phyloP scores from a whole-genome alignment of 2,113 vertebrate species.

The Bettongia penicillata region DNA sequence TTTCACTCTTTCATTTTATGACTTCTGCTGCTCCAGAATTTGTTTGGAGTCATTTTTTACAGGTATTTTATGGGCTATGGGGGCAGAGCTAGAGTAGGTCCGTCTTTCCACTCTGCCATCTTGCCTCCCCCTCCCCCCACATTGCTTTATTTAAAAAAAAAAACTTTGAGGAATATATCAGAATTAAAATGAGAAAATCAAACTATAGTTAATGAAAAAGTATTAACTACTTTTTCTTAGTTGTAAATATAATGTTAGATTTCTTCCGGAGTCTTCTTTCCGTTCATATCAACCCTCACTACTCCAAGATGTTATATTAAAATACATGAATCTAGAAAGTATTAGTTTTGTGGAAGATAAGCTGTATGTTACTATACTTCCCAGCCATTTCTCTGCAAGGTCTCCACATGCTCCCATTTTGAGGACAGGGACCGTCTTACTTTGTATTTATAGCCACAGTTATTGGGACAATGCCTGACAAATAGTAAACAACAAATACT shows the following conservation, averaged over 20 bases:
- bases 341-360: neutral
- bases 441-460: neutral
- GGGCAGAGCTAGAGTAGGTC: too few species aligned
- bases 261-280: neutral
- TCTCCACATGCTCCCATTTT: neutral
- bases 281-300: neutral
- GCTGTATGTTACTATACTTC: neutral
- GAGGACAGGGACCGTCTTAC: neutral
- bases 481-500: neutral
- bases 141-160: neutral
- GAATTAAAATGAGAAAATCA: neutral
- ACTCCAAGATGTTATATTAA: neutral
- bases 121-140: too few species aligned
- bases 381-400: neutral
- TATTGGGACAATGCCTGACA: neutral
- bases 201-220: neutral
- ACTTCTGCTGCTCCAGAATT: too few species aligned
- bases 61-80: too few species aligned
- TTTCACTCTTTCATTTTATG: too few species aligned
- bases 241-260: neutral
- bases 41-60: too few species aligned
- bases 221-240: neutral
- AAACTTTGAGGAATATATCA: neutral
- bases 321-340: neutral
- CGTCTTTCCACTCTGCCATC: too few species aligned